Evolutionary conservation across 2,113 vertebrate species (phyloP).

Genomic region (Lophotis ruficrista): DNA sequence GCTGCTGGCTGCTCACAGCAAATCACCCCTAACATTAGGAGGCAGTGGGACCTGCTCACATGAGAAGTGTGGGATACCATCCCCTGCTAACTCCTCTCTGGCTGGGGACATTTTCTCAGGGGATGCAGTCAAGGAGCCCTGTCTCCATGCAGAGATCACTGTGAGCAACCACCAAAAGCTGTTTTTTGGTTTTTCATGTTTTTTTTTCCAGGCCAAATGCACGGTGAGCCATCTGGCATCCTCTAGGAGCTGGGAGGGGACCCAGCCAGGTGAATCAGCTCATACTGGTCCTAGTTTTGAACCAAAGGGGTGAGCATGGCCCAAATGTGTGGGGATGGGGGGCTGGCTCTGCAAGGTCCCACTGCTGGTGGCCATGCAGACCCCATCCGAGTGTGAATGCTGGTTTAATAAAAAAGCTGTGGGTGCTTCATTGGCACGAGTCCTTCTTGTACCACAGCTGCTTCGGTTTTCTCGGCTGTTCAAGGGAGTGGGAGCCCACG

Average conservation of each 20-base stretch:
- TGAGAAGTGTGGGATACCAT: not conserved
- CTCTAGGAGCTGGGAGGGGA: not conserved
- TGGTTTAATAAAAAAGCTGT: not conserved
- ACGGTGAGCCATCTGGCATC: not conserved
- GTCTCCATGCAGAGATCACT: not conserved
- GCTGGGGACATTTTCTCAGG: not conserved
- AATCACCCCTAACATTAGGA: not conserved
- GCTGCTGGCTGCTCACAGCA: not conserved
- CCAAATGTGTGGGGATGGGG: not conserved
- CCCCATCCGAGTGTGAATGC: accelerated
- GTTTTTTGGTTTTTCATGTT: not conserved
- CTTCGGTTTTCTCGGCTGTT: not conserved
- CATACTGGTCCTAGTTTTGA: not conserved
- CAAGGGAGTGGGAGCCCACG: accelerated
- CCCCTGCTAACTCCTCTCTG: not conserved
- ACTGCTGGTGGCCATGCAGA: accelerated
- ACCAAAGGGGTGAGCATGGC: not conserved
- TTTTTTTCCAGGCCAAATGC: not conserved
- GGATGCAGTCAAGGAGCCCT: not conserved
- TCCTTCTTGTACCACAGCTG: not conserved
- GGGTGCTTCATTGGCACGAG: not conserved
- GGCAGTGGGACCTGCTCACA: not conserved
- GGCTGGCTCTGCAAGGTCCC: not conserved
- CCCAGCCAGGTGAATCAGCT: not conserved
- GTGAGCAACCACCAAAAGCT: not conserved